A percentile compares a stretch with the other conserved stretches of the same genome.
phyloP scores from a whole-genome alignment of 2,888 invertebrate genomes.

The Phaonia tiefii region DNA sequence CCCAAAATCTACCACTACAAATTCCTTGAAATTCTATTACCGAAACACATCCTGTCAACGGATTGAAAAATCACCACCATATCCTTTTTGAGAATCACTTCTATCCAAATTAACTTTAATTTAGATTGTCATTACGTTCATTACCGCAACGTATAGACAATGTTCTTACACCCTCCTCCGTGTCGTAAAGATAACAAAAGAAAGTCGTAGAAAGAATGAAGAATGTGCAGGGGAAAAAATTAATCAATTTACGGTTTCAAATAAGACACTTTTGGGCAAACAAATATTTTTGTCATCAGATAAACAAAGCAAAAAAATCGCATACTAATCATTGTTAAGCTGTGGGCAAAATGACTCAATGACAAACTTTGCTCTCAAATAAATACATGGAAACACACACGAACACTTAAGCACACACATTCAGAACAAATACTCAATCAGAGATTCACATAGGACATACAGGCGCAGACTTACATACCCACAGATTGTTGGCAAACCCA shows the following conservation, averaged over 20 bases:
- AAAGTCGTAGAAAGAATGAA: background rate
- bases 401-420: background rate
- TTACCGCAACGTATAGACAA: slow-evolving; percentile 12
- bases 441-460: background rate
- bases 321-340: slow-evolving; percentile 38
- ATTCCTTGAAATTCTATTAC: no score
- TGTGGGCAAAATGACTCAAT: slow-evolving; percentile 41
- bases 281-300: slow-evolving; percentile 33
- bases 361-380: slow-evolving; percentile 29
- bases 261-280: slow-evolving; percentile 29
- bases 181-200: background rate
- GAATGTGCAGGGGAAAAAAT: slow-evolving; percentile 5
- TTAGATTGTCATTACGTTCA: slow-evolving; percentile 35
- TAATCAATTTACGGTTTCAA: slow-evolving; percentile 31
- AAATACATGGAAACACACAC: background rate
- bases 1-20: no score
- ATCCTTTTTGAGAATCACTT: slow-evolving; percentile 7
- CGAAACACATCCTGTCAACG: no score
- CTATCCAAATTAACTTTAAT: slow-evolving; percentile 34
- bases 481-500: slow-evolving; percentile 4
- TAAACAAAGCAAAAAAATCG: slow-evolving; percentile 33
- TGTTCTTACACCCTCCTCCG: background rate
- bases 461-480: background rate
- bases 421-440: background rate
- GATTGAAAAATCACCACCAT: background rate